Evolutionary conservation across 2,888 invertebrate species (phyloP), one percentile per base, ranked within the genome.

Genomic region (Epistrophella euchroma): DNA sequence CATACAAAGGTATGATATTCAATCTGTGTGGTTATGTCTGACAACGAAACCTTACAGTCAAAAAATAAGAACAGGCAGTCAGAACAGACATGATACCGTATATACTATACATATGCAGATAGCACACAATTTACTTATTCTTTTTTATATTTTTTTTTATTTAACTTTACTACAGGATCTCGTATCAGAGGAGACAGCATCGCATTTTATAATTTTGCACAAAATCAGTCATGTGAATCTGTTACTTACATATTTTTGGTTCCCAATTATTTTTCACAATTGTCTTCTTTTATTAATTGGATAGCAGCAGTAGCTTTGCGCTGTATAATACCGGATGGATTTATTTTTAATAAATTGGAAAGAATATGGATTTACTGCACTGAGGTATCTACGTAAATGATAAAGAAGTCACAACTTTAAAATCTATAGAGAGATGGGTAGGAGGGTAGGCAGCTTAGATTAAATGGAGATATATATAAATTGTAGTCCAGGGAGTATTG

Each of bases 191-290:
- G n/a, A n/a, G n/a, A n/a, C 35, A 35, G 74, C 70, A 58, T 2
- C 62, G 58, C 78, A 74, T 78, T 70, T 84, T 84, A 79, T 79
- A 78, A 75, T 84, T 79, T 78, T 78, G 64, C 78, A 79, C 75
- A 64, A 76, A 76, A 22, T 64, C 83, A 71, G 55, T 58, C 78
- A 75, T 75, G 84, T 28, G 70, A 50, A 79, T 58, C 32, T 32
- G 32, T 32, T 32, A 32, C 32, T 9, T 58, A 60, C 70, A 74
- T 56, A 40, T 74, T 71, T 74, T 71, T 62, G 43, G 45, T 55
- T 64, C 52, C 76, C 83, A 81, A 81, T 74, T 75, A 74, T 58
- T 68, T 74, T 68, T 58, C 15, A 55, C 62, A 78, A 78, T 71
- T 45, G 45, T 45, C 45, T 45, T 45, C 45, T 45, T 45, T 45